Evolutionary conservation across 1,140 invertebrate genomes (phyloP).

Genomic region (Adelges cooleyi): DNA sequence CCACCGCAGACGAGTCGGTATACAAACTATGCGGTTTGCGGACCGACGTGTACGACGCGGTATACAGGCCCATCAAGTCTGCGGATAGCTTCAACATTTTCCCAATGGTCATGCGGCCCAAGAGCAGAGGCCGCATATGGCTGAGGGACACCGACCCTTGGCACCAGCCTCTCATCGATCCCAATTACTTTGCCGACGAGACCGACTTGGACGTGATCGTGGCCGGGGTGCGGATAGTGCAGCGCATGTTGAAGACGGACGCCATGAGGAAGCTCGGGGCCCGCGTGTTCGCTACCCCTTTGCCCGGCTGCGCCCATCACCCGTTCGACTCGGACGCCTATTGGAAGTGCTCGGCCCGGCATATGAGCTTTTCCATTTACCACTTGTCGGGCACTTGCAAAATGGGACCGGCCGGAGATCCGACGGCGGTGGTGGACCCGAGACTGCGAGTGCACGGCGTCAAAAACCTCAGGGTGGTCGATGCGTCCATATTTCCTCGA

Average conservation of each 20-base stretch:
- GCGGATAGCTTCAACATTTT: constrained; percentile 51
- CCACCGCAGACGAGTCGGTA: constrained; percentile 43
- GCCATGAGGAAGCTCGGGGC: constrained; percentile 52
- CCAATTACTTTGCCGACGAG: constrained; percentile 50
- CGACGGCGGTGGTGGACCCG: constrained; percentile 48
- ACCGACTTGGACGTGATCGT: constrained; percentile 38
- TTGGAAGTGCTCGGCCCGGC: constrained; percentile 50
- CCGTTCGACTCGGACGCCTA: constrained; percentile 49
- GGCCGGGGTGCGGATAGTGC: constrained; percentile 57
- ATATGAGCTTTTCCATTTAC: constrained; percentile 41
- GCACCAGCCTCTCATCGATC: constrained; percentile 53
- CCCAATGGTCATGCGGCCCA: constrained; percentile 36
- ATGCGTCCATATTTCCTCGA: constrained; percentile 42
- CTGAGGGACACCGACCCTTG: constrained; percentile 47
- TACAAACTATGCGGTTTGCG: constrained; percentile 46
- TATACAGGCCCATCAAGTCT: constrained; percentile 43
- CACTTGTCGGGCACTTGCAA: constrained; percentile 48
- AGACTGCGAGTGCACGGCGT: constrained; percentile 38
- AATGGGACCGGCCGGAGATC: constrained; percentile 49
- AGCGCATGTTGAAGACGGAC: constrained; percentile 49
- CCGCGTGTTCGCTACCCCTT: constrained; percentile 38
- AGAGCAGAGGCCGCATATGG: constrained; percentile 44
- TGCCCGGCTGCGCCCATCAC: constrained; percentile 40
- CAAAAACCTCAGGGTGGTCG: constrained; percentile 32
- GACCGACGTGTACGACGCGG: constrained; percentile 43